Percentiles rank a stretch among this genome's conserved stretches.
Evolutionary conservation across 2,888 invertebrate species (phyloP).

Genomic region (Drosophila silvestris): DNA sequence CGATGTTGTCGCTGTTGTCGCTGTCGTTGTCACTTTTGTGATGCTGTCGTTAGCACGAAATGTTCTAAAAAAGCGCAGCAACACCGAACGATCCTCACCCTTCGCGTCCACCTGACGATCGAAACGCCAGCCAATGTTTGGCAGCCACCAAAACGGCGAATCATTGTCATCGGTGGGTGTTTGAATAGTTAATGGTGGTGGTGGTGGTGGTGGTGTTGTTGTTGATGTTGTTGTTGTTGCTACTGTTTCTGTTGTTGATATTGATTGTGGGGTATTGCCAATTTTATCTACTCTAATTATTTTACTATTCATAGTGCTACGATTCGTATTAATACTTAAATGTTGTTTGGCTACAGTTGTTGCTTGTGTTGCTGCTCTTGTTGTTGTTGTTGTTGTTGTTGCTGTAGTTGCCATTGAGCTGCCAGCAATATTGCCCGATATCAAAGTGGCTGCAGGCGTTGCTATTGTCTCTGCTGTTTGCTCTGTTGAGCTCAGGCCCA

Average conservation of each 20-base stretch:
- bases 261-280: conserved; percentile 34
- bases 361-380: conserved; percentile 26
- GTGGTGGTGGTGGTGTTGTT: conserved; percentile 37
- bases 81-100: conserved; percentile 77
- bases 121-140: conserved; percentile 79
- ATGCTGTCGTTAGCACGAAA: conserved; percentile 53
- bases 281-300: conserved; percentile 69
- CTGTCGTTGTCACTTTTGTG: conserved; percentile 4
- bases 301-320: conserved; percentile 83
- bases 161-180: conserved; percentile 42
- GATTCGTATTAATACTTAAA: conserved; percentile 73
- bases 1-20: not conserved
- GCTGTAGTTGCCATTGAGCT: conserved; percentile 14
- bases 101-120: conserved; percentile 68
- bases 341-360: conserved; percentile 41
- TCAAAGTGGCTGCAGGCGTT: conserved; percentile 15
- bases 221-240: conserved; percentile 24
- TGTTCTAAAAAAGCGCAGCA: conserved; percentile 80
- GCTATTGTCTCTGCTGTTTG: conserved; percentile 27
- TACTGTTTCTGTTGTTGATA: conserved; percentile 18
- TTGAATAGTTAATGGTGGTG: conserved; percentile 41
- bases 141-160: conserved; percentile 84
- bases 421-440: not conserved
- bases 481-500: conserved; percentile 37
- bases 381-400: conserved; percentile 33